These are phyloP conservation scores for Galendromus occidentalis DNA, from an alignment of 1,140 invertebrate species.

Conservation along the genomic window DNA sequence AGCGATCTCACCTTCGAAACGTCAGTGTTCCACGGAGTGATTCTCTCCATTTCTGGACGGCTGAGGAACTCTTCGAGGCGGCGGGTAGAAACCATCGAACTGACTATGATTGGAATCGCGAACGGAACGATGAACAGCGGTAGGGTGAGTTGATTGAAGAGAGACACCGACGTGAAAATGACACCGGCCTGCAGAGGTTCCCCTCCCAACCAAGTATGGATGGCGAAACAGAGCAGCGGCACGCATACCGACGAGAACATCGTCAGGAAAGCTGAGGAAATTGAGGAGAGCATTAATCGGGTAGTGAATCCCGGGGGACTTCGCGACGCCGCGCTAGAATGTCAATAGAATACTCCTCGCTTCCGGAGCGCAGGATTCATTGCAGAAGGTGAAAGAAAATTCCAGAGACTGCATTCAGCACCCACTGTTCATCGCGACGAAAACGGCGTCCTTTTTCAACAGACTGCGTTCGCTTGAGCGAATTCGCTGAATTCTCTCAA, in stretches of 20 bases:
- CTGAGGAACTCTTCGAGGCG: slow-evolving; percentile 44
- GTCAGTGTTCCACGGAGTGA: slow-evolving; percentile 16
- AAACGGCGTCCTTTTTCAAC: slow-evolving; percentile 35
- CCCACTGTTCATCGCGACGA: slow-evolving; percentile 22
- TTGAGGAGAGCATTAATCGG: background rate
- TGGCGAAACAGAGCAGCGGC: slow-evolving; percentile 36
- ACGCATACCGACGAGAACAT: slow-evolving; percentile 47
- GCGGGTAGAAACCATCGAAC: slow-evolving; percentile 45
- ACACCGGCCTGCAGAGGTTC: slow-evolving; percentile 41
- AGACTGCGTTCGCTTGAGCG: slow-evolving; percentile 47
- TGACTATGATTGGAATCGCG: slow-evolving; percentile 51
- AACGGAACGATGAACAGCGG: slow-evolving; percentile 56
- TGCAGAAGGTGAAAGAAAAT: background rate
- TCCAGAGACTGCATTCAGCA: slow-evolving; percentile 35
- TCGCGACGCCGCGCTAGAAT: slow-evolving; percentile 30
- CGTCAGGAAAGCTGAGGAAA: slow-evolving; percentile 41
- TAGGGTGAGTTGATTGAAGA: slow-evolving; percentile 57
- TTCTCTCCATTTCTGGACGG: slow-evolving; percentile 38
- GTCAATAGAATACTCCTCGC: too few species aligned
- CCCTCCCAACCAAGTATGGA: slow-evolving; percentile 27
- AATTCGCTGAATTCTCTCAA: slow-evolving; percentile 39
- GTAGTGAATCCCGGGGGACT: background rate
- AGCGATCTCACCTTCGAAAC: too few species aligned
- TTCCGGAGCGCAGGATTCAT: too few species aligned
- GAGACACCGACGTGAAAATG: slow-evolving; percentile 49